Evolutionary conservation across 1,140 invertebrate species (phyloP).

Genomic region (Hermetia illucens): DNA sequence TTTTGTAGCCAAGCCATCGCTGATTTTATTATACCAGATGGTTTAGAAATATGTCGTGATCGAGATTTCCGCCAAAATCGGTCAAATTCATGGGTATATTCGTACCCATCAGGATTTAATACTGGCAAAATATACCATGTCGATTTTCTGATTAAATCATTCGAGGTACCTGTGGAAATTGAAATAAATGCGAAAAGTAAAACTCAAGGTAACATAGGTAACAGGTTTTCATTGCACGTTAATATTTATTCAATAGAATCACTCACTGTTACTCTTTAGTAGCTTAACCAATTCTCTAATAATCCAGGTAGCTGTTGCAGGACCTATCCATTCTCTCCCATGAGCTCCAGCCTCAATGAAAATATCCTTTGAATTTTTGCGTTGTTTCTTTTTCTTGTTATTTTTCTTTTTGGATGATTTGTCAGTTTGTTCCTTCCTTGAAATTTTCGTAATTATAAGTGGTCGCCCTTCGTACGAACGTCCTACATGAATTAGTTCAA

Average conservation of each 20-base stretch:
- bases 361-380: conserved; percentile 35
- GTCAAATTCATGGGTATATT: conserved; percentile 55
- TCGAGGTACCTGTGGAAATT: conserved; percentile 5
- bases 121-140: conserved; percentile 62
- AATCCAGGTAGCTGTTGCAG: conserved; percentile 65
- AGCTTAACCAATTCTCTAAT: conserved; percentile 56
- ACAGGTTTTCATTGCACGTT: no score
- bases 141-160: conserved; percentile 21
- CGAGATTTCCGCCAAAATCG: conserved; percentile 69
- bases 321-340: conserved; percentile 73
- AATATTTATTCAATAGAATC: conserved; percentile 1
- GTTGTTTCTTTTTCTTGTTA: conserved; percentile 30
- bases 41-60: conserved; percentile 32
- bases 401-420: conserved; percentile 23
- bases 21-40: conserved; percentile 18
- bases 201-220: background rate
- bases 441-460: conserved; percentile 34
- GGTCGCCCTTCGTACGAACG: conserved; percentile 55
- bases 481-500: conserved; percentile 52
- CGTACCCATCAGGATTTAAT: conserved; percentile 69
- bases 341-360: conserved; percentile 59
- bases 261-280: conserved; percentile 36
- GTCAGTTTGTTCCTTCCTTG: conserved; percentile 13
- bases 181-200: background rate
- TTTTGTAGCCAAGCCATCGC: conserved; percentile 28